Percentiles rank a stretch among this genome's conserved stretches.
These are phyloP conservation scores for Rhipidura dahli DNA, from an alignment of 2,113 vertebrate genomes.

Conservation along the genomic window DNA sequence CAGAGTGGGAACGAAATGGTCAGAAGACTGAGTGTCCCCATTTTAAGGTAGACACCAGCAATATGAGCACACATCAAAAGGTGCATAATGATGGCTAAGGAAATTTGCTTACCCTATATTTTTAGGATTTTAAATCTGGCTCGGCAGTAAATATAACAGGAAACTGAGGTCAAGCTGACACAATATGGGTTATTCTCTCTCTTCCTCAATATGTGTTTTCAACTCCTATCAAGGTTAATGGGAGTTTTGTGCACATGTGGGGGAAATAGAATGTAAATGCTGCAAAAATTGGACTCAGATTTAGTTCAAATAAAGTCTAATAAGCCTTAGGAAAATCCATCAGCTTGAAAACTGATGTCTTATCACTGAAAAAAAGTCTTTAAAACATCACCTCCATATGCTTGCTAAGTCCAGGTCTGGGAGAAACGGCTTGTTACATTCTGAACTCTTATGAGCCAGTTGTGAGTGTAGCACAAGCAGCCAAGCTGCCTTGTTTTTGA, in stretches of 20 bases:
- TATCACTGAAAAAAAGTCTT: slow-evolving; percentile 14
- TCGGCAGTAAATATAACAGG: slow-evolving; percentile 27
- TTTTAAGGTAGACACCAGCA: neutral
- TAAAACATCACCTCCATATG: slow-evolving; percentile 10
- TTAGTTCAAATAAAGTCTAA: slow-evolving; percentile 35
- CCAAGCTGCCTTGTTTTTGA: neutral
- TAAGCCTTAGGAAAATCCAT: slow-evolving; percentile 28
- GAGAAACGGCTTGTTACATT: neutral
- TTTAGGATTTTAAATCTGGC: slow-evolving; percentile 45
- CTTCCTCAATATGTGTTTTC: slow-evolving; percentile 46
- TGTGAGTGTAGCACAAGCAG: neutral
- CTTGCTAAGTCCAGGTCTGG: neutral
- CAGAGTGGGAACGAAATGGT: neutral
- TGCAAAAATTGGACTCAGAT: slow-evolving; percentile 38
- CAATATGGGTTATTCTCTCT: slow-evolving; percentile 33
- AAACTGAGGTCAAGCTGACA: slow-evolving; percentile 42
- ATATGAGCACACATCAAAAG: neutral
- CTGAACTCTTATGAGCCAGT: neutral
- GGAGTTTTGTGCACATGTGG: slow-evolving; percentile 22
- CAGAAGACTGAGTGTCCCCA: neutral
- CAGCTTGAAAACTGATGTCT: slow-evolving; percentile 30
- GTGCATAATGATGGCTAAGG: neutral
- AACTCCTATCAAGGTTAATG: slow-evolving; percentile 28
- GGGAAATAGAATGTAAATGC: slow-evolving; percentile 10
- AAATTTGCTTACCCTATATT: slow-evolving; percentile 44